Conservation (phyloP, 2,888 invertebrate species). For the Rotaria magnacalcarata region DNA sequence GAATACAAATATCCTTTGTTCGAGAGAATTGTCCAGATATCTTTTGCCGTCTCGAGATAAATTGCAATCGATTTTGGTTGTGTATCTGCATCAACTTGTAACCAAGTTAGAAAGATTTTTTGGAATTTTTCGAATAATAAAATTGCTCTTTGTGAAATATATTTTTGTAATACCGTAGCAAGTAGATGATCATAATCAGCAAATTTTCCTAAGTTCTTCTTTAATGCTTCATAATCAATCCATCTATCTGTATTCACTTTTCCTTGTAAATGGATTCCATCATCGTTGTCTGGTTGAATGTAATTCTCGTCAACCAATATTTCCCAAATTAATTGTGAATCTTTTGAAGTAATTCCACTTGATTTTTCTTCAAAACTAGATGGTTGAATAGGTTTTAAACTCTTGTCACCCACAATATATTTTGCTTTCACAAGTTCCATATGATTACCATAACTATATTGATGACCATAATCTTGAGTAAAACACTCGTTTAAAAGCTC, state of each 20-base stretch:
- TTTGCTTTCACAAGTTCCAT: conserved; percentile 40
- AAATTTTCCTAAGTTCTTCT: neutral
- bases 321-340: conserved; percentile 30
- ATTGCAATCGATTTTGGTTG: neutral
- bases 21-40: conserved; percentile 5
- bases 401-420: conserved; percentile 32
- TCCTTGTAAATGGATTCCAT: conserved; percentile 1
- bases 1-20: conserved; percentile 21
- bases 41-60: neutral
- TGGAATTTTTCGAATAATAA: neutral
- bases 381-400: conserved; percentile 18
- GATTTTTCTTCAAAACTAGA: neutral
- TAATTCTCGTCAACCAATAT: neutral
- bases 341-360: neutral
- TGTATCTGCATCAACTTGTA: conserved; percentile 5
- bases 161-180: neutral
- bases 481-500: neutral
- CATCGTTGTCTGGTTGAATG: neutral
- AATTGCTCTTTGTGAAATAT: neutral
- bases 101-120: conserved; percentile 23
- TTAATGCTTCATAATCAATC: conserved; percentile 37
- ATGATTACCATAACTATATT: conserved; percentile 38
- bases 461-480: conserved; percentile 27
- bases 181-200: conserved; percentile 11
- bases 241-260: conserved; percentile 36